Evolutionary conservation across 2,888 invertebrate genomes (phyloP).

Genomic region (Athrips mouffetella): DNA sequence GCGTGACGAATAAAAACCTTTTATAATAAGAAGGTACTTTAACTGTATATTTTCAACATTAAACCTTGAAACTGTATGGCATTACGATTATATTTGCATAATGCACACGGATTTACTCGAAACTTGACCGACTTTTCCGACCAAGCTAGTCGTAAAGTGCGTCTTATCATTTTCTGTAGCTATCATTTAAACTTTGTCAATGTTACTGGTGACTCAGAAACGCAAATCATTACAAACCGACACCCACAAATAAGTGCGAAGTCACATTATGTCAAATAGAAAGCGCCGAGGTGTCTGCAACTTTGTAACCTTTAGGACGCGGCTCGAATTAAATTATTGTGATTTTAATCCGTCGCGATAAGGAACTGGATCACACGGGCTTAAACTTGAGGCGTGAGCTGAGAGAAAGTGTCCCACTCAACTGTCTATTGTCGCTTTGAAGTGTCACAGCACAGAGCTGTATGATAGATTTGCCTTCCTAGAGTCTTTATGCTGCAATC

Average conservation of each 20-base stretch:
- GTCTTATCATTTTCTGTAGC: background rate
- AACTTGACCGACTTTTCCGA: conserved; percentile 10
- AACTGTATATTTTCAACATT: conserved; percentile 7
- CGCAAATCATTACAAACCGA: background rate
- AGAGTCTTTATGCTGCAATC: conserved; percentile 46
- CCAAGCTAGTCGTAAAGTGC: background rate
- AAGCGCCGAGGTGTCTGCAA: conserved; percentile 56
- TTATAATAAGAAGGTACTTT: background rate
- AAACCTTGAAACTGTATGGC: conserved; percentile 8
- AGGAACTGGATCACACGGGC: conserved; percentile 59
- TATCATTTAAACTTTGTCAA: conserved; percentile 1
- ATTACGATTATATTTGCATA: conserved; percentile 10
- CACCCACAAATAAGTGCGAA: conserved; percentile 7
- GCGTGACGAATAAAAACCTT: conserved; percentile 5
- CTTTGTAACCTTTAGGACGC: conserved; percentile 54
- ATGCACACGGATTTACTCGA: conserved; percentile 9
- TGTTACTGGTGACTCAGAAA: background rate
- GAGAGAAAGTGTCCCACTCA: conserved; percentile 67
- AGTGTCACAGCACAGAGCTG: conserved; percentile 64
- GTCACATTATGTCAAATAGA: conserved; percentile 42
- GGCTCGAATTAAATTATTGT: conserved; percentile 57
- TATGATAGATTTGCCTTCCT: conserved; percentile 57
- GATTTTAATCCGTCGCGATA: conserved; percentile 58
- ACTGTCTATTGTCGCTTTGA: conserved; percentile 59
- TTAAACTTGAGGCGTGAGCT: conserved; percentile 57